These are phyloP conservation scores for Apodemus speciosus DNA, from an alignment of 2,113 vertebrate species.

Conservation along the genomic window DNA sequence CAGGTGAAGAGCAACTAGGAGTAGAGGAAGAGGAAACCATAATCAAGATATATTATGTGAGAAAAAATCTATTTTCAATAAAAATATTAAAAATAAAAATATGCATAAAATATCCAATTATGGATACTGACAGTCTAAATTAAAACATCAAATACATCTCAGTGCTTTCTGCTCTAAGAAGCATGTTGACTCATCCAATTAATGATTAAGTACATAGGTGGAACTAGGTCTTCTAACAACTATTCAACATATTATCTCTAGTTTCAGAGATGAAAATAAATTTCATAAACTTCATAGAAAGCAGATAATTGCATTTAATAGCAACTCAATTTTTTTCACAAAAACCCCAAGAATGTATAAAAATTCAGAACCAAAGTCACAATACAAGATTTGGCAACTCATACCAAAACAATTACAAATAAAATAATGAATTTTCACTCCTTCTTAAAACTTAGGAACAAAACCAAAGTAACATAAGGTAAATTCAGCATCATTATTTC, in stretches of 20 bases:
- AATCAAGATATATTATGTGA: too few relatives aligned
- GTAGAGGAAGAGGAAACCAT: not conserved
- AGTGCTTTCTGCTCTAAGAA: not conserved
- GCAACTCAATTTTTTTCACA: not conserved
- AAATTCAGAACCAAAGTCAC: not conserved
- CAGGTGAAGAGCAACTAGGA: not conserved
- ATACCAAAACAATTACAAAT: not conserved
- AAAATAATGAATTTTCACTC: not conserved
- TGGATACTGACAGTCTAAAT: not conserved
- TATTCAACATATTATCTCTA: not conserved
- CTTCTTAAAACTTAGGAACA: not conserved
- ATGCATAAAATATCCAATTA: not conserved
- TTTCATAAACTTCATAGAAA: constrained; percentile 13
- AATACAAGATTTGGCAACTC: not conserved
- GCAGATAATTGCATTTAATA: not conserved
- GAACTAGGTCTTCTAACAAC: not conserved
- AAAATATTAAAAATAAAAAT: not conserved
- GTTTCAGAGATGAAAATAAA: not conserved
- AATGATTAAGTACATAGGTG: not conserved
- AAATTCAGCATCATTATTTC: constrained; percentile 58
- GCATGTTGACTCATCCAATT: not conserved
- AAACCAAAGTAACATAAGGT: constrained; percentile 33
- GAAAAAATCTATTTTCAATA: not conserved
- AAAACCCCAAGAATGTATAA: not conserved
- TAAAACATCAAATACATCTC: not conserved